Percentiles rank a stretch among this genome's conserved stretches.
Evolutionary conservation across 2,113 vertebrate species (phyloP).

Genomic region (Saguinus imperator): DNA sequence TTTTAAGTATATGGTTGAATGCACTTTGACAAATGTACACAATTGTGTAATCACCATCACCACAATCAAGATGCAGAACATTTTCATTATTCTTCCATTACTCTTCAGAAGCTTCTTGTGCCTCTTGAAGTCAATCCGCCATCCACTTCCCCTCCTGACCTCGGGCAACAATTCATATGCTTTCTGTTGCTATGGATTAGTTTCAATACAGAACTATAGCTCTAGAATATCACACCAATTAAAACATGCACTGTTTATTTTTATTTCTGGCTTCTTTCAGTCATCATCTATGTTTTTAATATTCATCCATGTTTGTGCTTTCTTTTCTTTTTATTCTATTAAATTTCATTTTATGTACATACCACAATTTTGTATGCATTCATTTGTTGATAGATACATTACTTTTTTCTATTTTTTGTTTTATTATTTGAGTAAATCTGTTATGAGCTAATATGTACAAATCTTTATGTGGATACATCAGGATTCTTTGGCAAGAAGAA

Average conservation of each 20-base stretch:
- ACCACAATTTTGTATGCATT: neutral
- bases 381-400: neutral
- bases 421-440: neutral
- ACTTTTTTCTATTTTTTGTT: neutral
- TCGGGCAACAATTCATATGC: neutral
- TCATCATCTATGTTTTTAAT: neutral
- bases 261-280: neutral
- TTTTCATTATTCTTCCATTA: constrained; percentile 1
- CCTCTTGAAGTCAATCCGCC: neutral
- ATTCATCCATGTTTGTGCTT: neutral
- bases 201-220: neutral
- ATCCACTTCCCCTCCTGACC: neutral
- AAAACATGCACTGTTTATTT: neutral
- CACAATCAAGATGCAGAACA: neutral
- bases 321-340: neutral
- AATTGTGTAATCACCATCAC: neutral
- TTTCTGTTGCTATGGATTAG: neutral
- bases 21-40: constrained; percentile 1
- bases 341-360: neutral
- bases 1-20: neutral
- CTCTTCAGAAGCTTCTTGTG: neutral
- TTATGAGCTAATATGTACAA: neutral
- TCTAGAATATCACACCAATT: neutral
- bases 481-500: neutral
- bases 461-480: neutral